These are phyloP conservation scores for Hydrophis major DNA, from an alignment of 2,797 vertebrate species.

Conservation along the genomic window DNA sequence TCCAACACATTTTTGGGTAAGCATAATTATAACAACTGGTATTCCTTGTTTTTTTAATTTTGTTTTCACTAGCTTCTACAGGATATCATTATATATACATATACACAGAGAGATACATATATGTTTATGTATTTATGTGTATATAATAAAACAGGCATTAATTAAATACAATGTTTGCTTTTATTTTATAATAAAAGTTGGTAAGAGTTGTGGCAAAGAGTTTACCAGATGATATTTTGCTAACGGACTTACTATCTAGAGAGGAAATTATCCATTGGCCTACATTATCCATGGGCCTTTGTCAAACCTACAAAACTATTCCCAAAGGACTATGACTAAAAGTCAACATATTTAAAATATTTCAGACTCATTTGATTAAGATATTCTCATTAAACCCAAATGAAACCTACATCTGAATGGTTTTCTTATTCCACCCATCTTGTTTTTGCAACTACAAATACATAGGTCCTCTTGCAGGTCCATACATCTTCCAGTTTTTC, in stretches of 20 bases:
- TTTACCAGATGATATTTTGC: not conserved
- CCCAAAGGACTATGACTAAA: not conserved
- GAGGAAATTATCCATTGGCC: too few relatives aligned
- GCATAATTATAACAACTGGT: constrained; percentile 40
- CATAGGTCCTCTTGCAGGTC: not conserved
- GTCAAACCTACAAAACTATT: not conserved
- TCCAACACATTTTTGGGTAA: constrained; percentile 98
- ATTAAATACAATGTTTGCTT: not conserved
- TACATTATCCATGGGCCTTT: not conserved
- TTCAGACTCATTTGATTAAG: not conserved
- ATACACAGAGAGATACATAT: not conserved
- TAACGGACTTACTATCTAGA: not conserved
- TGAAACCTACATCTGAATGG: not conserved
- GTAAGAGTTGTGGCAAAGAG: not conserved
- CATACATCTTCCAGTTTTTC: not conserved
- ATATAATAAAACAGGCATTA: not conserved
- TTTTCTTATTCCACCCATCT: too few relatives aligned
- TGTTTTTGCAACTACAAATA: not conserved
- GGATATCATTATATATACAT: not conserved
- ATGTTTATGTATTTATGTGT: not conserved
- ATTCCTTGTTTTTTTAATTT: not conserved
- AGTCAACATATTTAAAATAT: not conserved
- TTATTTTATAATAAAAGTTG: constrained; percentile 12
- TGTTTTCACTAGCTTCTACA: not conserved
- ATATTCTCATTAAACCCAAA: not conserved